Conservation (phyloP, 2,888 invertebrate species). For the Ophioninae sp. region DNA sequence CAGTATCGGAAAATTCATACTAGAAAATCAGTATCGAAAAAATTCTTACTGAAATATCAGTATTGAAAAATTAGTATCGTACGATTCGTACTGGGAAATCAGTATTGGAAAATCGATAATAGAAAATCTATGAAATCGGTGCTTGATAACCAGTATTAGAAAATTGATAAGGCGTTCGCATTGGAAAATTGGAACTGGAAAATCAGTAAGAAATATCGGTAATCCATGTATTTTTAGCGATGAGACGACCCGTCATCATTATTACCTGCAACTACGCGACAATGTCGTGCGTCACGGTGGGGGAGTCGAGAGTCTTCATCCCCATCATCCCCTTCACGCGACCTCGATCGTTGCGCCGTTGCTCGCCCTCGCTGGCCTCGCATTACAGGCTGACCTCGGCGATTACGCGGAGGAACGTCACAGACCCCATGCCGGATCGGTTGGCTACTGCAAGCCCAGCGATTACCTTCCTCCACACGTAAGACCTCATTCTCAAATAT, state of each 20-base stretch:
- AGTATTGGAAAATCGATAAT: too few relatives aligned
- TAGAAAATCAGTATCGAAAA: background rate
- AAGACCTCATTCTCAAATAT: constrained; percentile 60
- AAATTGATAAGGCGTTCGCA: too few relatives aligned
- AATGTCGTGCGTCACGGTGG: constrained; percentile 86
- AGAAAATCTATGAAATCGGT: background rate
- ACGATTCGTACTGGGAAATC: too few relatives aligned
- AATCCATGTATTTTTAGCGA: constrained; percentile 83
- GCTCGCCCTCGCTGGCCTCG: constrained; percentile 92
- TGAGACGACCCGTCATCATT: constrained; percentile 95
- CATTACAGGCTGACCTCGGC: constrained; percentile 96
- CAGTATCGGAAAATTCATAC: too few relatives aligned
- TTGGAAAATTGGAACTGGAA: background rate
- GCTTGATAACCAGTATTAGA: background rate
- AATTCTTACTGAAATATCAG: too few relatives aligned
- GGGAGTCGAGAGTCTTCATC: constrained; percentile 79
- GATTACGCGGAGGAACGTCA: constrained; percentile 85
- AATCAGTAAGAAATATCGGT: background rate
- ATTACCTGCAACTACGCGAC: constrained; percentile 96
- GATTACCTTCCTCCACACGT: constrained; percentile 91
- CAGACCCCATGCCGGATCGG: constrained; percentile 75
- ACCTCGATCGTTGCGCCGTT: constrained; percentile 87
- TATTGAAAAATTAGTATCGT: too few relatives aligned
- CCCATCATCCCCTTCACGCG: constrained; percentile 82
- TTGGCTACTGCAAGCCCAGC: constrained; percentile 89